Percentiles rank a stretch among this genome's conserved stretches.
phyloP scores from a whole-genome alignment of 2,797 vertebrate species.

The Bufotes viridis region DNA sequence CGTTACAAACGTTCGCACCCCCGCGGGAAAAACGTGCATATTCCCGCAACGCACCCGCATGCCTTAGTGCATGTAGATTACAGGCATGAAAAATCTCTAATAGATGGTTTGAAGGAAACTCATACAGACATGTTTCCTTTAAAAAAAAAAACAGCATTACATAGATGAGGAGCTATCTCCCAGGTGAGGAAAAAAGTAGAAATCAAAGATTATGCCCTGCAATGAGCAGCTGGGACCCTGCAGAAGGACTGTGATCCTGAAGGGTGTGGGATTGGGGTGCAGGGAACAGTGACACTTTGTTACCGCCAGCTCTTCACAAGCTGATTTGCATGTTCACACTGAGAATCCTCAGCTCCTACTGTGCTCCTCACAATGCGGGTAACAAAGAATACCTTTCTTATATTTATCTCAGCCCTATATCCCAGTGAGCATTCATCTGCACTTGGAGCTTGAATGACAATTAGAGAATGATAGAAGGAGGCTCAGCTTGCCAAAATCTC shows the following conservation, averaged over 20 bases:
- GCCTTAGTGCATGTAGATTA: too few relatives aligned
- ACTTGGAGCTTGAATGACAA: conserved; percentile 25
- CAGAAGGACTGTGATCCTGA: background rate
- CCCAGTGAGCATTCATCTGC: conserved; percentile 25
- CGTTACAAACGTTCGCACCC: too few relatives aligned
- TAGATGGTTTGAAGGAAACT: background rate
- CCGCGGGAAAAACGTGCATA: too few relatives aligned
- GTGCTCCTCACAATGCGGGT: conserved; percentile 14
- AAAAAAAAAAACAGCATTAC: background rate
- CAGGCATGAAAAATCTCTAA: too few relatives aligned
- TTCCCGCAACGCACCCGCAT: too few relatives aligned
- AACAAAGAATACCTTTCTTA: conserved; percentile 13
- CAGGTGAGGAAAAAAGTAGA: background rate
- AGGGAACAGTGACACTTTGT: conserved; percentile 31
- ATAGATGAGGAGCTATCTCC: background rate
- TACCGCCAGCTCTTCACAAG: background rate
- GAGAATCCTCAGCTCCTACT: conserved; percentile 34
- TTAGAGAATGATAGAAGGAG: conserved; percentile 15
- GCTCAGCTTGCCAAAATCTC: background rate
- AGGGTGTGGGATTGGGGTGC: background rate
- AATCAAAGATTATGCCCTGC: background rate
- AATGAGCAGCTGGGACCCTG: background rate
- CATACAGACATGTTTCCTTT: background rate
- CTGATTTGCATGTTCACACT: conserved; percentile 50
- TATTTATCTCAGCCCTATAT: conserved; percentile 19